Percentiles rank a stretch among this genome's conserved stretches.
phyloP scores from a whole-genome alignment of 92 coral and sea anemone genomes.

The Nematostella vectensis region DNA sequence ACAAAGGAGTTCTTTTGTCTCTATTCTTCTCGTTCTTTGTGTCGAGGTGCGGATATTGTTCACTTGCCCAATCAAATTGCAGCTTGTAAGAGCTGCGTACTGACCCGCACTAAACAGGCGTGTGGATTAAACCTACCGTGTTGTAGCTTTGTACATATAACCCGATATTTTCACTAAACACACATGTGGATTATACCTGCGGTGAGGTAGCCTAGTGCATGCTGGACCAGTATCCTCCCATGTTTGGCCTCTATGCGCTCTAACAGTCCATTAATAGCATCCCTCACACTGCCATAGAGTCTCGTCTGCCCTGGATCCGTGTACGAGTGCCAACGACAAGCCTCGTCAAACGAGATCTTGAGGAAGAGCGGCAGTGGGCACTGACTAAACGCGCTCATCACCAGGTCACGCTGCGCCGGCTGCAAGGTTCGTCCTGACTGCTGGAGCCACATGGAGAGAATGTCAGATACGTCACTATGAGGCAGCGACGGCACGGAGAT shows the following conservation, averaged over 20 bases:
- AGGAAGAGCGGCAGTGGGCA: conserved; percentile 79
- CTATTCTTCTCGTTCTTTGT: no score
- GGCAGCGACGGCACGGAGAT: conserved; percentile 54
- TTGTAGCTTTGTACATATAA: no score
- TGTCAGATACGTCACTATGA: conserved; percentile 44
- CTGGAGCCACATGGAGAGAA: conserved; percentile 68
- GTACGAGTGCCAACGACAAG: conserved; percentile 65
- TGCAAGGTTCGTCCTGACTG: conserved; percentile 43
- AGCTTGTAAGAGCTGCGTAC: no score
- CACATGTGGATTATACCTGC: no score
- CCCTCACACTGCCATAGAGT: conserved; percentile 45
- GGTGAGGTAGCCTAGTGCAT: conserved; percentile 72
- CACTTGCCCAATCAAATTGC: no score
- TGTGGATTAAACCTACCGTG: no score
- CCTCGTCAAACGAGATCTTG: conserved; percentile 75
- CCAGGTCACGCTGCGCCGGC: conserved; percentile 33
- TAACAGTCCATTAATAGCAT: conserved; percentile 54
- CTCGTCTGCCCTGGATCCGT: conserved; percentile 36
- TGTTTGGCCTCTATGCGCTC: conserved; percentile 53
- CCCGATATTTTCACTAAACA: no score
- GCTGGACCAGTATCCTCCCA: conserved; percentile 58
- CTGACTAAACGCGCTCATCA: conserved; percentile 45
- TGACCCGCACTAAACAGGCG: no score
- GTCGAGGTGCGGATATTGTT: no score
- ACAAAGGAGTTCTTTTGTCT: no score